Conservation (phyloP, 2,797 vertebrate genomes). For the Masticophis lateralis region DNA sequence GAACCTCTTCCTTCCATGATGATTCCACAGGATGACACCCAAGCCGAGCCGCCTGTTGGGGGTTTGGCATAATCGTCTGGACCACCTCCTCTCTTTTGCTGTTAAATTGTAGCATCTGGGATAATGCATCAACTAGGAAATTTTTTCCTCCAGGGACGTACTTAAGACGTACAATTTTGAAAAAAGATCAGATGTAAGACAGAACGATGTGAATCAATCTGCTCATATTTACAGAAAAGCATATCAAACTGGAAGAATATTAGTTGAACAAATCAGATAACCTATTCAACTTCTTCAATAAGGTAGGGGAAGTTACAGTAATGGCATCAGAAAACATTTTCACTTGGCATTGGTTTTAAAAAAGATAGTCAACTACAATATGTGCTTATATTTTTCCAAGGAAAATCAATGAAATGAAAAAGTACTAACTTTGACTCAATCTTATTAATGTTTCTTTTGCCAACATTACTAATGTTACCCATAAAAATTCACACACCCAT, state of each 20-base stretch:
- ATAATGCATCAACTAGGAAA: too few relatives aligned
- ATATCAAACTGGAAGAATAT: conserved; percentile 6
- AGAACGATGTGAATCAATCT: conserved; percentile 36
- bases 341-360: neutral
- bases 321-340: neutral
- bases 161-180: conserved; percentile 22
- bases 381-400: neutral
- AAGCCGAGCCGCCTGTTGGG: too few relatives aligned
- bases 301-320: neutral
- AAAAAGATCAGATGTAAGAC: conserved; percentile 31
- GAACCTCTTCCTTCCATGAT: too few relatives aligned
- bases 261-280: conserved; percentile 7
- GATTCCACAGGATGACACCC: too few relatives aligned
- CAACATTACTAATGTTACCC: neutral
- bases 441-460: neutral
- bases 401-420: neutral
- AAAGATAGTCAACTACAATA: neutral
- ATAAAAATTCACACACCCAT: neutral
- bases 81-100: too few relatives aligned
- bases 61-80: too few relatives aligned
- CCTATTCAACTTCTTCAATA: conserved; percentile 16
- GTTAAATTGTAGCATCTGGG: too few relatives aligned
- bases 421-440: neutral
- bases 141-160: too few relatives aligned
- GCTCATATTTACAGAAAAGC: conserved; percentile 18